Evolutionary conservation across 2,113 vertebrate genomes (phyloP), one percentile per base, ranked within the genome.

Genomic region (Muntiacus reevesi): DNA sequence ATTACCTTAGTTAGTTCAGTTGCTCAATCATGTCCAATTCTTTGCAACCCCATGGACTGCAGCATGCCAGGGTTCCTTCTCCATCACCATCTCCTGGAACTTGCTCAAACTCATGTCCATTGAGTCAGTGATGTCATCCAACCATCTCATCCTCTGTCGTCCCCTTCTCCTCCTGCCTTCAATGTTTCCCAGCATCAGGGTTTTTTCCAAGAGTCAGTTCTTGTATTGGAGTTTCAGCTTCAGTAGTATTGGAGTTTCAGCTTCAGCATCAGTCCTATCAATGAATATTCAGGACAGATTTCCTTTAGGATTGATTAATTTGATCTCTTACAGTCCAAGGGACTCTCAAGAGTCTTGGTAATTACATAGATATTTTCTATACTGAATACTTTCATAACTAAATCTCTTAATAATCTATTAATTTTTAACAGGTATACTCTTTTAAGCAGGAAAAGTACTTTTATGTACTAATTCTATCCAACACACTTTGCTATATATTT

Each of bases 61-160:
- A 23, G n/a, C 64, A 40, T 23, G 67, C n/a, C 67, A 71, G n/a
- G 67, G 21, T 71, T 71, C 19, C n/a, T n/a, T 71, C 67, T 12
- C 19, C 19, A 12, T 71, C 19, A 40, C n/a, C 5, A 0, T 40
- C n/a, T 40, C 67, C n/a, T 1, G 0, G 67, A 71, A 10, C 10
- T 71, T 71, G n/a, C 5, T 21, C n/a, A 71, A 40, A 71, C 67
- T 71, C n/a, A 40, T 71, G 19, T 71, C 10, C n/a, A 40, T 71
- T 0, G 4, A 40, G n/a, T 23, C 1, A n/a, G 0, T 71, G 67
- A 71, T 71, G 19, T 19, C n/a, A 71, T 40, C n/a, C n/a, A 40
- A 40, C 19, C 10, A 40, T 40, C 67, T 71, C 10, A 71, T 71
- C 19, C n/a, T 40, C n/a, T 71, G 67, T 36, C n/a, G 2, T 40